phyloP scores from a whole-genome alignment of 2,797 vertebrate species.

The Anniella stebbinsi region DNA sequence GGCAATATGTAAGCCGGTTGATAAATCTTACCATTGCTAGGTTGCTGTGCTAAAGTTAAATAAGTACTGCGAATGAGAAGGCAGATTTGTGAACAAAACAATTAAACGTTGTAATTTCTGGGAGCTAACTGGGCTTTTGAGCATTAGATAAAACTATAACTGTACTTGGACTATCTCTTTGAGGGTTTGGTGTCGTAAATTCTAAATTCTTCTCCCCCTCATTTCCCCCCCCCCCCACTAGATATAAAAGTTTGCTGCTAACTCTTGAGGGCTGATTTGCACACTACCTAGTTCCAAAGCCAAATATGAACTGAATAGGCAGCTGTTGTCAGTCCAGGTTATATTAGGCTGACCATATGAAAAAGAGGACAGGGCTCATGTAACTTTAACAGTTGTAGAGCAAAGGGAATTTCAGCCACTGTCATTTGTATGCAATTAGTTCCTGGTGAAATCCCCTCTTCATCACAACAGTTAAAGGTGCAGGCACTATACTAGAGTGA shows the following conservation, averaged over 20 bases:
- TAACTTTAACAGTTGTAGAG: too few relatives aligned
- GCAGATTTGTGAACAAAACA: not conserved
- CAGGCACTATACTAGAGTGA: too few relatives aligned
- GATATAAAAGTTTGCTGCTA: not conserved
- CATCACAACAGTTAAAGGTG: too few relatives aligned
- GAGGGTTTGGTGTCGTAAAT: not conserved
- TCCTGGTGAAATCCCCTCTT: too few relatives aligned
- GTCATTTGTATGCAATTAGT: too few relatives aligned
- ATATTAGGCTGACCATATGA: too few relatives aligned
- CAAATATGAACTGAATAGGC: not conserved
- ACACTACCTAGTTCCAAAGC: not conserved
- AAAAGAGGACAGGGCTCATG: too few relatives aligned
- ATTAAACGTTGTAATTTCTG: not conserved
- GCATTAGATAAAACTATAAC: not conserved
- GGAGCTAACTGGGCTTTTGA: not conserved
- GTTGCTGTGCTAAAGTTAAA: slow-evolving; percentile 3
- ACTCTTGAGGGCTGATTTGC: not conserved
- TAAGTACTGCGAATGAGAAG: not conserved
- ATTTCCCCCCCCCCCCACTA: too few relatives aligned
- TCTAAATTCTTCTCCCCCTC: not conserved
- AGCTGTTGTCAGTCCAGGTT: not conserved
- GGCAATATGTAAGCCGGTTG: not conserved
- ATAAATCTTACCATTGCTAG: not conserved
- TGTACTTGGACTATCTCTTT: not conserved
- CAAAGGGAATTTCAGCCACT: too few relatives aligned